These are phyloP conservation scores for Hemitrygon akajei DNA, from an alignment of 2,797 vertebrate genomes.

Conservation along the genomic window DNA sequence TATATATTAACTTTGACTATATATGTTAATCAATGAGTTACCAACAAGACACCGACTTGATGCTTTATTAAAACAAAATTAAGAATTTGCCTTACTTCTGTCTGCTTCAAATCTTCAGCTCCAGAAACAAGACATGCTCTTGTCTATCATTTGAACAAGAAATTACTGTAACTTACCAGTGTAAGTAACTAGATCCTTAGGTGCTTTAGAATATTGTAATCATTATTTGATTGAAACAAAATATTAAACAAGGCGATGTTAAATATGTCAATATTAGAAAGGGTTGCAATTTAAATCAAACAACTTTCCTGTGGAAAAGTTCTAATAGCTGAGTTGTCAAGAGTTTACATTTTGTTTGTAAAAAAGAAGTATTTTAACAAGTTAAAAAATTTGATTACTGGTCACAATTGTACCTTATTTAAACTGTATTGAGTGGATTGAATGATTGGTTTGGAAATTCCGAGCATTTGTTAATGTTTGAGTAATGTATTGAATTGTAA, in stretches of 20 bases:
- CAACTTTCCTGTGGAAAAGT: constrained; percentile 32
- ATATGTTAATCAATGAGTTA: not conserved
- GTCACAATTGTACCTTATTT: not conserved
- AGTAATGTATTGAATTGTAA: not conserved
- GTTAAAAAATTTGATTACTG: not conserved
- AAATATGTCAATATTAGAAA: constrained; percentile 36
- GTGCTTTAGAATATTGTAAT: constrained; percentile 24
- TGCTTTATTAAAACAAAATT: not conserved
- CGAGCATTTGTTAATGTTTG: not conserved
- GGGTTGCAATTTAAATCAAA: not conserved
- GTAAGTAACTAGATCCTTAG: constrained; percentile 32
- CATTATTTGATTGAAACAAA: constrained; percentile 11
- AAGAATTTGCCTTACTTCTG: not conserved
- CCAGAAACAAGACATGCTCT: not conserved
- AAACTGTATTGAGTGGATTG: constrained; percentile 7
- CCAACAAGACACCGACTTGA: not conserved
- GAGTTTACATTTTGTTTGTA: constrained; percentile 24
- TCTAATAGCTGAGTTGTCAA: constrained; percentile 27
- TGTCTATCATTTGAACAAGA: constrained; percentile 20
- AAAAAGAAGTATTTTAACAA: constrained; percentile 25
- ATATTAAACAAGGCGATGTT: not conserved
- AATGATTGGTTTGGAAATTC: not conserved
- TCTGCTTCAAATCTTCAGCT: constrained; percentile 17
- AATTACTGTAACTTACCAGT: constrained; percentile 4
- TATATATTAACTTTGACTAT: not conserved